Base-by-base conservation (phyloP, 2,113 vertebrate species). In the Todiramphus saurophagus region DNA sequence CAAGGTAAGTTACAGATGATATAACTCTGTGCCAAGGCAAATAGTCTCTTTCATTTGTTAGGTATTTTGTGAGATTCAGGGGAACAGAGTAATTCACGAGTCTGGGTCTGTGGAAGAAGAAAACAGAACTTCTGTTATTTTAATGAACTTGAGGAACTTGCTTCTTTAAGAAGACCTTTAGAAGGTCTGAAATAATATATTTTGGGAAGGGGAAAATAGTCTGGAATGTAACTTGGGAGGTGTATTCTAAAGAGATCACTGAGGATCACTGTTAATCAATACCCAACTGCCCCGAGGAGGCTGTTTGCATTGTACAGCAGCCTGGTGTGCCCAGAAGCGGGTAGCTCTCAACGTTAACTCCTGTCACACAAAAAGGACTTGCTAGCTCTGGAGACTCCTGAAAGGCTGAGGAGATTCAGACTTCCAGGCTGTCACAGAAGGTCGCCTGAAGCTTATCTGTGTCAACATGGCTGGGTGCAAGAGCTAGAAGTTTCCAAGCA, bases 31-130 rank as follows among this genome's bases (percentile, higher is more conserved):
- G 62, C 99, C 99, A 99, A 9, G 98, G 98, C 44, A 99, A 98
- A 95, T 98, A 99, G 2, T 98, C 97, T 7, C 6, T 14, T 98
- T 99, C 99, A 0, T 16, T 53, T 43, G 0, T 33, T 68, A 99
- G 97, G 92, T 99, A 99, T 93, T n/a, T 98, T 67, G 99, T 99
- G 75, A 99, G 94, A 20, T 98, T 95, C 82, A 99, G 98, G 74
- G 99, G 96, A 59, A 94, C 91, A 4, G 95, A 69, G 56, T 99
- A 99, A 92, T 97, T 73, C 44, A 99, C 82, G 3, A 98, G 84
- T 84, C 98, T 96, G 69, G 99, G 95, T 98, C 99, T 99, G 96
- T 89, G 51, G 51, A 96, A 92, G 21, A 21, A 95, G 81, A 97
- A 92, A 87, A 89, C 14, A 70, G 25, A 84, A 81, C 20, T 66